A percentile compares a stretch with the other conserved stretches of the same genome.
These are phyloP conservation scores for Micrasema longulum DNA, from an alignment of 1,140 invertebrate genomes.

Conservation along the genomic window DNA sequence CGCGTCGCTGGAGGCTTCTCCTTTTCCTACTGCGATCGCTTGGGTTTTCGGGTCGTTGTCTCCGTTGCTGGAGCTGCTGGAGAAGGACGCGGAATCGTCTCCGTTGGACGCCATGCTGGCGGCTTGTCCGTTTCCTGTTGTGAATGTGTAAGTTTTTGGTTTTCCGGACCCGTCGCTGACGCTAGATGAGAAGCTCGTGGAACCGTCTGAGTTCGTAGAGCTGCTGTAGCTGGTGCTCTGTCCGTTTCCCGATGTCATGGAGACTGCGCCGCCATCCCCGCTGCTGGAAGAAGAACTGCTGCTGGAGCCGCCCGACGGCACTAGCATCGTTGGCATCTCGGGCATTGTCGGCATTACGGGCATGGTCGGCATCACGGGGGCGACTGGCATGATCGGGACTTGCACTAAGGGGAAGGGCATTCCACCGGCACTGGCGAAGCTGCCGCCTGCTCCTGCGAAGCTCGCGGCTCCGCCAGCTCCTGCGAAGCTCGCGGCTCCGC, in stretches of 20 bases:
- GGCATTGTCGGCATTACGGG: background rate
- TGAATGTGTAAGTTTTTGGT: constrained; percentile 46
- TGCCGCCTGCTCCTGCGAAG: background rate
- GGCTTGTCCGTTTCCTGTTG: constrained; percentile 46
- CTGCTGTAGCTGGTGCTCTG: constrained; percentile 33
- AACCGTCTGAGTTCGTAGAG: constrained; percentile 32
- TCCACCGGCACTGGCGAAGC: background rate
- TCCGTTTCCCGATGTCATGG: no score
- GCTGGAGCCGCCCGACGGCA: background rate
- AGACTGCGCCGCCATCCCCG: background rate
- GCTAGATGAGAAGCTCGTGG: constrained; percentile 29
- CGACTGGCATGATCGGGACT: no score
- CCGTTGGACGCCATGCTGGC: constrained; percentile 17
- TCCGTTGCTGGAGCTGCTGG: constrained; percentile 25
- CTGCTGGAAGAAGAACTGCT: constrained; percentile 16
- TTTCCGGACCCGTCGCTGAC: constrained; percentile 36
- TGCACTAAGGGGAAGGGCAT: background rate
- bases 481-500: background rate
- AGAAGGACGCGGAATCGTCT: constrained; percentile 4
- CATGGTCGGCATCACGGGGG: background rate
- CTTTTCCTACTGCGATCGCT: constrained; percentile 38
- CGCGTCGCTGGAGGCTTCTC: constrained; percentile 31
- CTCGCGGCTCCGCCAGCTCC: background rate
- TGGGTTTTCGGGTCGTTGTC: constrained; percentile 36
- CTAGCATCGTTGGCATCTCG: background rate